Base-by-base conservation (phyloP, 2,797 vertebrate genomes). In the Peromyscus attwateri region DNA sequence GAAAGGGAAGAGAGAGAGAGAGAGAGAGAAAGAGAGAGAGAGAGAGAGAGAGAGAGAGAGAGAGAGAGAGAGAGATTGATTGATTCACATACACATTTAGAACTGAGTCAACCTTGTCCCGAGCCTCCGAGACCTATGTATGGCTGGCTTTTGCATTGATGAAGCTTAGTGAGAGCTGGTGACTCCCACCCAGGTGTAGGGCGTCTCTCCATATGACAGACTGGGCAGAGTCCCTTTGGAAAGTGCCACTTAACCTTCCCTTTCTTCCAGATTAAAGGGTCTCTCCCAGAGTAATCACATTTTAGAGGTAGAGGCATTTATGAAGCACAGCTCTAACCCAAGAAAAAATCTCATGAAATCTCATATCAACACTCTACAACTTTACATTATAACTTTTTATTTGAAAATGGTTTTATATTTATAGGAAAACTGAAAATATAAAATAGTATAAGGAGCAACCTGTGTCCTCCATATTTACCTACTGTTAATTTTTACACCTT, bases 341-440 rank as follows among this genome's bases (percentile, higher is more conserved):
- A 89, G 52, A 60, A 66, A 37, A 27, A 43, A 40, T 49, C 66
- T 88, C 70, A 85, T 84, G 46, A 91, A 68, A 84, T 62, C n/a
- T n/a, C 49, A 34, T 29, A 90, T 37, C 19, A 46, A 49, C 12
- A 40, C 57, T 80, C 77, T 4, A 8, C 84, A 43, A n/a, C 40
- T n/a, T 82, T 92, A 40, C 37, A 4, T 71, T 95, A 94, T 77
- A 81, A 92, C 14, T 91, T 93, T 80, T 76, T 87, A 71, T 73
- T 83, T 83, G 77, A 27, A 95, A 91, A 70, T 87, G 43, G 87
- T 89, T 95, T 90, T 89, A 76, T 95, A 80, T 21, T 85, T 92
- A 83, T 9, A 91, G 83, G 83, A 83, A 95, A 79, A 31, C 49
- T 75, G 1, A 16, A 71, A 90, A 70, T 68, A 55, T 93, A 62